Evolutionary conservation across 2,113 vertebrate genomes (phyloP).

Genomic region (Tragelaphus scriptus): DNA sequence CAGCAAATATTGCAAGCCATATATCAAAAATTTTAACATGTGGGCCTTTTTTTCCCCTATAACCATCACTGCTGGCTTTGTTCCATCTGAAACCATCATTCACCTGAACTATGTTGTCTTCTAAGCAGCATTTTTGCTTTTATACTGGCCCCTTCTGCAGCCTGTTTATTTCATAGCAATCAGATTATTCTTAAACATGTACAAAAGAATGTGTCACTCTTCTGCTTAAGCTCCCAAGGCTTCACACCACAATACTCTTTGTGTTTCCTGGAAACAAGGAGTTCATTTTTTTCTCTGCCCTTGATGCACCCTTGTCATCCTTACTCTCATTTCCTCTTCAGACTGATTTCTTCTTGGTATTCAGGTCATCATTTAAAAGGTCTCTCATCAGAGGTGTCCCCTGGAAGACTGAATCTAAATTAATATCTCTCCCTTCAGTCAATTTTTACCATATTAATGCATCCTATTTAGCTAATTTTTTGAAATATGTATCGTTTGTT

Average conservation of each 20-base stretch:
- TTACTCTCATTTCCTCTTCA: background rate
- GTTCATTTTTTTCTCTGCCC: background rate
- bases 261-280: background rate
- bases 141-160: background rate
- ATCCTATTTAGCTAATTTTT: background rate
- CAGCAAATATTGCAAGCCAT: background rate
- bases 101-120: background rate
- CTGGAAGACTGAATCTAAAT: background rate
- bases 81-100: background rate
- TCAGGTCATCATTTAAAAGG: background rate
- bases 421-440: background rate
- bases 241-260: background rate
- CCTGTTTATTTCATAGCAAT: background rate
- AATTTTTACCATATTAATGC: background rate
- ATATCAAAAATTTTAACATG: background rate
- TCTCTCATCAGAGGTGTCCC: accelerated
- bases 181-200: background rate
- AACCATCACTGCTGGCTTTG: background rate
- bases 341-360: background rate
- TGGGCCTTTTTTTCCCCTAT: accelerated
- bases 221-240: background rate
- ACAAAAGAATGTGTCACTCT: background rate
- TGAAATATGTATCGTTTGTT: background rate
- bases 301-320: background rate
- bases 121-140: background rate